Evolutionary conservation across 2,797 vertebrate genomes (phyloP).

Genomic region (Semotilus atromaculatus): DNA sequence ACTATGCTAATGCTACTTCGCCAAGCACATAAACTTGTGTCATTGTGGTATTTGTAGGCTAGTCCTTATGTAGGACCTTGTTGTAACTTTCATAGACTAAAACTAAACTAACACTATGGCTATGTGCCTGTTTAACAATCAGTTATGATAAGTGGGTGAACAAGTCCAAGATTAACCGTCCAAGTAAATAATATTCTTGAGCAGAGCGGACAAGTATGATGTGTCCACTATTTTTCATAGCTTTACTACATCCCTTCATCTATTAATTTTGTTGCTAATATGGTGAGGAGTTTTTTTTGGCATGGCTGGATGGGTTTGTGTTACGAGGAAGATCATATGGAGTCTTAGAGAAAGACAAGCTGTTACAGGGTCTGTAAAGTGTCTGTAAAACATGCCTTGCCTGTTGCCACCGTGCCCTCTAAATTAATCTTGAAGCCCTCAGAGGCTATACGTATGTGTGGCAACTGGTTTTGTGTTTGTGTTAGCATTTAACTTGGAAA

Average conservation of each 20-base stretch:
- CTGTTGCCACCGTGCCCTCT: conserved; percentile 46
- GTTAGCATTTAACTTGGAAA: not conserved
- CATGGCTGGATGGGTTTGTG: conserved; percentile 52
- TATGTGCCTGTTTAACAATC: not conserved
- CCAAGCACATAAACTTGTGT: not conserved
- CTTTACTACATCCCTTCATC: conserved; percentile 11
- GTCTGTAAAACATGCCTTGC: conserved; percentile 48
- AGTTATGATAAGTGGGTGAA: not conserved
- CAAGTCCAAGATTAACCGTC: not conserved
- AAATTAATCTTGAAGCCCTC: conserved; percentile 40
- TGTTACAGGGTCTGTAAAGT: conserved; percentile 57
- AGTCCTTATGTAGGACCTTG: not conserved
- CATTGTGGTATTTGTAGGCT: not conserved
- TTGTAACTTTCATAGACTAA: not conserved
- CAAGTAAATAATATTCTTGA: not conserved
- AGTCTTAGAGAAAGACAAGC: conserved; percentile 56
- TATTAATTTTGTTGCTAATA: conserved; percentile 56
- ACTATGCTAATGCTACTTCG: too few species aligned
- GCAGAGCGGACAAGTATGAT: not conserved
- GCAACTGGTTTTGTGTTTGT: not conserved
- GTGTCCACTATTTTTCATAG: not conserved
- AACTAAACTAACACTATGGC: not conserved
- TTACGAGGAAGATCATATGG: conserved; percentile 66
- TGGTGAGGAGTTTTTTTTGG: conserved; percentile 52
- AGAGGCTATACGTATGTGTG: not conserved